Conservation (phyloP, 2,888 invertebrate genomes). For the Congeria kusceri region DNA sequence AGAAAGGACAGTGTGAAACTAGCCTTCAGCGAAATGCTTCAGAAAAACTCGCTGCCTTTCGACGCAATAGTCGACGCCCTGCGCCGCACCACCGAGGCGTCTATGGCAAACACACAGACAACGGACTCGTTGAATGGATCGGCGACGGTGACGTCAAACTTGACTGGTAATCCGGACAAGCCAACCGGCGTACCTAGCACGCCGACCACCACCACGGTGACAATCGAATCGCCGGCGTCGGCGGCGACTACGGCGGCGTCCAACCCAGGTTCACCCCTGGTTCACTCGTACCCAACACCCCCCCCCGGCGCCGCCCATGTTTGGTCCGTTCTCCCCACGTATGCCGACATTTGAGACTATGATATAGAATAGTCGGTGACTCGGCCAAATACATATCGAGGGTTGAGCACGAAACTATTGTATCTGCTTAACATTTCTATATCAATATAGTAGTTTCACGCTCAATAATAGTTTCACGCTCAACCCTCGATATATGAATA, state of each 20-base stretch:
- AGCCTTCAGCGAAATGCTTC: constrained; percentile 16
- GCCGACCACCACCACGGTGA: constrained; percentile 4
- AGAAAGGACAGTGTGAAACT: constrained; percentile 30
- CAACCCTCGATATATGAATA: background rate
- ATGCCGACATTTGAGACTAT: no score
- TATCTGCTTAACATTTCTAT: background rate
- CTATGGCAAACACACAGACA: no score
- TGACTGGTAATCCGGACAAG: no score
- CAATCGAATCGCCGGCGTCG: constrained; percentile 10
- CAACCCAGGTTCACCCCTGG: background rate
- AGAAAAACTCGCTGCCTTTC: constrained; percentile 8
- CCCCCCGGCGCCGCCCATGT: background rate
- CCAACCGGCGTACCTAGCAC: background rate
- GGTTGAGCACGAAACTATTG: background rate
- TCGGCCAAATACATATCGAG: background rate
- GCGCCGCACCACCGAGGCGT: no score
- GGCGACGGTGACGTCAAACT: no score
- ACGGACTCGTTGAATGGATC: no score
- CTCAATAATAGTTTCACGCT: background rate
- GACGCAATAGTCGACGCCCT: no score
- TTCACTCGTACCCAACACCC: background rate
- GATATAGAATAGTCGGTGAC: background rate
- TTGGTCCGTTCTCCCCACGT: constrained; percentile 1
- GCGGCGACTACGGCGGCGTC: background rate
- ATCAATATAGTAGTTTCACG: no score